Percentiles rank a stretch among this genome's conserved stretches.
Conservation (phyloP, 2,888 invertebrate species). For the Cerceris ruficornis region DNA sequence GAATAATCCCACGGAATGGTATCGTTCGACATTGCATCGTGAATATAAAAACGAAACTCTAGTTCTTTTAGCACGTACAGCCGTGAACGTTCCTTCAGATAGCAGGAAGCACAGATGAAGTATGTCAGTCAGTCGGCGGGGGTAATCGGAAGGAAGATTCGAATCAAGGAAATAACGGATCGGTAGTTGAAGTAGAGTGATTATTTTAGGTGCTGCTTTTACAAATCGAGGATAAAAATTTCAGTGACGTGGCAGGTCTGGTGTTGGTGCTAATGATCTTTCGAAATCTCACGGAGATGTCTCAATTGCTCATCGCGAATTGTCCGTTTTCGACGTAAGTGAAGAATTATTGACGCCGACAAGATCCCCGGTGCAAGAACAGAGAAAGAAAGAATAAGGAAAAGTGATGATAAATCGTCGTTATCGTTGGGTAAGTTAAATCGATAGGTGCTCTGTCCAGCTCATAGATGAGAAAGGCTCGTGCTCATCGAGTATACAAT, state of each 20-base stretch:
- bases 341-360: conserved; percentile 10
- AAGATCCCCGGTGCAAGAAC: conserved; percentile 44
- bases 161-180: not conserved
- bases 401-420: conserved; percentile 35
- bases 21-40: not conserved
- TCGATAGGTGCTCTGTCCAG: conserved; percentile 38
- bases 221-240: conserved; percentile 22
- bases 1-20: not conserved
- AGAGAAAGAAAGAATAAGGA: conserved; percentile 55
- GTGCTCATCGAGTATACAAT: conserved; percentile 12
- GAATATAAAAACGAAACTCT: not conserved
- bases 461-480: conserved; percentile 18
- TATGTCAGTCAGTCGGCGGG: conserved; percentile 55
- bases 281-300: conserved; percentile 8
- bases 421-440: conserved; percentile 16
- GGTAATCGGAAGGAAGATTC: conserved; percentile 6
- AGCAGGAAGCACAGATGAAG: conserved; percentile 40
- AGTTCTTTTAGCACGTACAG: not conserved
- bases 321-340: not conserved
- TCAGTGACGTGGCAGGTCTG: conserved; percentile 42
- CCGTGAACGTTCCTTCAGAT: not conserved
- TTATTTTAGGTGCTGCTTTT: conserved; percentile 17
- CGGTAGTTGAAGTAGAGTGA: not conserved
- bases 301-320: not conserved
- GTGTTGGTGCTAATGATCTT: conserved; percentile 57